Evolutionary conservation across 2,888 invertebrate genomes (phyloP), one percentile per base, ranked within the genome.

Genomic region (Himalopsyche tibetana): DNA sequence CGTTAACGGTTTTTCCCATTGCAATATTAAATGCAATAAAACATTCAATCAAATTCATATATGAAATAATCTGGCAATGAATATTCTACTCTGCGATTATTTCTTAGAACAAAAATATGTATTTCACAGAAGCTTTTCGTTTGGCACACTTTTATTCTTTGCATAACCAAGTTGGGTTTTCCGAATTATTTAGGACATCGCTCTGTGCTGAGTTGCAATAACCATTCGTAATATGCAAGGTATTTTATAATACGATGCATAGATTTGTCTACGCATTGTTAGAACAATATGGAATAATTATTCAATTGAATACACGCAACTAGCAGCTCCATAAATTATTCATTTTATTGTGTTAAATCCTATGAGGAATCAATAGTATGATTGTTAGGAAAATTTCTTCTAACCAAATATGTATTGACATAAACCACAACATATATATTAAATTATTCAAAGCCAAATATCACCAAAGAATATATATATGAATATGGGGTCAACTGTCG

Each of bases 151-250:
- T 86, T 80, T 51, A 17, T 63, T 79, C 56, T 85, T 87, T 86
- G 86, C 87, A 87, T 82, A 87, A 87, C 86, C 40, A 40, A 42
- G 28, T 82, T 55, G 87, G 87, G 80, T 86, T 87, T 87, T 87
- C 87, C 87, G 17, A 82, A 81, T 17, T 15, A 86, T 84, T 87
- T 86, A 69, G 87, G 83, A 80, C 87, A 69, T 81, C 42, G 45
- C 80, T 9, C 8, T 19, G 63, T 5, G 11, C 11, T 2, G 8
- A 74, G 12, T 36, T 74, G 74, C 28, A 74, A 74, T 36, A 36
- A 74, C 6, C 36, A 74, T 36, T 74, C 74, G 36, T 36, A 74
- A 74, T 36, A 12, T 38, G 74, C 74, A 36, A 74, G 74, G 19
- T 74, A 15, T 74, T 74, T 74, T 74, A 36, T 36, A 38, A 74